Base-by-base conservation (phyloP, 2,797 vertebrate species). In the Sebastes nivosus region DNA sequence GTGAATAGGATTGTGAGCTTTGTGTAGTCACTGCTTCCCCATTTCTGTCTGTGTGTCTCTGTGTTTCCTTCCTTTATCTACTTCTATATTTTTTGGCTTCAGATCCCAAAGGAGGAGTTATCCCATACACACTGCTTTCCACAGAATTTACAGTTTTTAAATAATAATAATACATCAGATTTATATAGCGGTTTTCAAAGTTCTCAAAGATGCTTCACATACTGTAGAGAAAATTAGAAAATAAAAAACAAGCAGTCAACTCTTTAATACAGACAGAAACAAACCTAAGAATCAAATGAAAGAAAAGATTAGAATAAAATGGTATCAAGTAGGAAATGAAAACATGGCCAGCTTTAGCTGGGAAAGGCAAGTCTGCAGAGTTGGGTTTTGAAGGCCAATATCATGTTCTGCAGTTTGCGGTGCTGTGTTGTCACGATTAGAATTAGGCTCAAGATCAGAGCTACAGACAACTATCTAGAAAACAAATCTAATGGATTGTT, bases 1-100 rank as follows among this genome's bases (percentile, higher is more conserved):
- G n/a, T 29, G 38, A 79, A 46, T 1, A 16, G 34, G 4, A 34
- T 1, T 22, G 14, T 10, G 1, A 12, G 13, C 20, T 71, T 70
- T 73, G 2, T 64, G 10, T 9, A 2, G 8, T 61, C 16, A 11
- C 12, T 64, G 2, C 72, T 88, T 89, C 84, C 72, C 5, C 1
- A 63, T 86, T 78, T 83, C 30, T 78, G 6, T 0, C 2, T 0
- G 1, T 42, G 30, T 32, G 30, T 32, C 30, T 32, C 8, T 32
- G 30, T 32, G 30, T 34, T 84, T 79, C 38, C 77, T 80, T 76
- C 71, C 75, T 73, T 9, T 59, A 13, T 79, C 30, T 55, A 30
- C 36, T 80, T 81, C 58, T 67, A 6, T 22, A 52, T 69, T 4
- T 50, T 14, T 42, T 1, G 16, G 5, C n/a, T 11, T 61, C 25